Base-by-base conservation (phyloP, 1,140 invertebrate genomes). In the Samia ricini region DNA sequence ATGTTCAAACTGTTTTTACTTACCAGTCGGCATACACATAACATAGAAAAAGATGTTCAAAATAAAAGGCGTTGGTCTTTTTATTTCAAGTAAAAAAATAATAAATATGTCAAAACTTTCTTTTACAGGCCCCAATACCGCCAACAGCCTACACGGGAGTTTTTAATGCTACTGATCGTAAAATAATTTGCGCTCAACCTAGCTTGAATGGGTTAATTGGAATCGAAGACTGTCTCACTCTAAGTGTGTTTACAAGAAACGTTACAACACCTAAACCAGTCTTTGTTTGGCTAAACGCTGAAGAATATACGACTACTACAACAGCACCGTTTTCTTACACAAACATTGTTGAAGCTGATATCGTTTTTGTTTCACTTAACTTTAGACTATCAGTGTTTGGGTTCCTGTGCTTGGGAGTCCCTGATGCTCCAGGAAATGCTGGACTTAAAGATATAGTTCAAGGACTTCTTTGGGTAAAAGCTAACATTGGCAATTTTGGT, bases 381-480 rank as follows among this genome's bases (percentile, higher is more conserved):
- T 89, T 88, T 52, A 60, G 87, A 48, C 52, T 89, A 10, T 89
- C 87, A 0, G 77, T 89, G 7, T 91, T 94, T 63, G 94, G 94
- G 63, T 95, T 94, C 67, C 76, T 95, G 0, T 94, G 93, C 57
- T 91, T 92, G 1, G 91, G 91, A 8, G 90, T 92, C 42, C 64
- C 85, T 2, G 76, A 89, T 56, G 90, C 91, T 7, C 91, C 92
- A 1, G 94, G 93, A 5, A 95, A 95, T 69, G 90, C 91, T 63
- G 94, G 94, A 10, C 71, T 95, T 19, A 93, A 92, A 79, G 95
- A 95, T 71, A 91, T 94, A 68, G 89, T 94, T 2, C 76, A 88
- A 51, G 93, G 92, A 2, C 74, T 95, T 12, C 81, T 89, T 64
- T 95, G 94, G 94, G 90, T 95, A 2, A 74, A 92, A 61, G 74